Base-by-base conservation (phyloP, 2,888 invertebrate species). In the Schizotus pectinicornis region DNA sequence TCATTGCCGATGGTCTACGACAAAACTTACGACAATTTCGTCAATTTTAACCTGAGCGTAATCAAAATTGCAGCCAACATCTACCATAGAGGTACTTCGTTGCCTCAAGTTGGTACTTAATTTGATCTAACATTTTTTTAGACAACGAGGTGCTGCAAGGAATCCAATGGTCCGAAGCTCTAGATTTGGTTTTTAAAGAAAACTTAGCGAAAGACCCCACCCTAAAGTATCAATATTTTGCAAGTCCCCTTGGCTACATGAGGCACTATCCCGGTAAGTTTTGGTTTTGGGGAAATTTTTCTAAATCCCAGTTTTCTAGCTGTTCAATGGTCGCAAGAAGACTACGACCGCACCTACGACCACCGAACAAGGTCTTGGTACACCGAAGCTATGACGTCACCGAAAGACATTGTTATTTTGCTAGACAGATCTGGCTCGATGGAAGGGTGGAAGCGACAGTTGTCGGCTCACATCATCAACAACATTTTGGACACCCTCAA, bases 171-270 rank as follows among this genome's bases (percentile, higher is more conserved):
- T 95, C 97, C 1, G 91, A 94, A 77, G 89, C 91, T 61, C 83
- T 99, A 67, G 95, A 98, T 79, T 85, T 89, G 42, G 91, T 90
- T 67, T 98, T 98, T 79, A 88, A 88, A 67, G 87, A 89, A 73
- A 97, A 97, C 80, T 89, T 89, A 71, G 85, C 88, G 73, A 86
- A 86, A 54, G 94, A 95, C 80, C 91, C 92, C n/a, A 90, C 94
- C 1, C 82, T 97, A 37, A 92, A 92, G 7, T 99, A 97, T 94
- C 99, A 99, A 82, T 98, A 95, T 80, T 99, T 98, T 80, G 97
- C 98, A 62, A 97, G 96, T 80, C 90, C 96, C 35, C 88, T 91
- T 34, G 99, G 99, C 42, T 97, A 98, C 78, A 94, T 99, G 88
- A 85, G 98, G 70, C 94, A 95, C 77, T 99, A 91, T 82, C 99